Evolutionary conservation across 1,140 invertebrate species (phyloP).

Genomic region (Rhopalosiphum maidis): DNA sequence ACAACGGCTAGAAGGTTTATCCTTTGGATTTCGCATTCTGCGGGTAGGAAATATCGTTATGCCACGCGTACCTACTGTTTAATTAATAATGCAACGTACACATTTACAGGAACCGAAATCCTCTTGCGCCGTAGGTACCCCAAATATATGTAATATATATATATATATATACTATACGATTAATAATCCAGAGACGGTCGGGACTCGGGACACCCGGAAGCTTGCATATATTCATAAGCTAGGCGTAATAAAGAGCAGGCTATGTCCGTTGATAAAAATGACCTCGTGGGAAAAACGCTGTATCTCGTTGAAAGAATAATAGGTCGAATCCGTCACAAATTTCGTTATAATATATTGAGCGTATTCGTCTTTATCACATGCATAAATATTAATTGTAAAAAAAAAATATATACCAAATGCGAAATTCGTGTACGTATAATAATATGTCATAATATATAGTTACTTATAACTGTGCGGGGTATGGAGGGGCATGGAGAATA

Average conservation of each 20-base stretch:
- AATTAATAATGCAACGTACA: constrained; percentile 52
- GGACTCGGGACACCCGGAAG: not conserved
- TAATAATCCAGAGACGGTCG: constrained; percentile 32
- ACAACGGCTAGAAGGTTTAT: constrained; percentile 14
- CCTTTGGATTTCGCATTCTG: constrained; percentile 20
- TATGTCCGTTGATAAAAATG: constrained; percentile 9
- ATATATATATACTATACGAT: not conserved
- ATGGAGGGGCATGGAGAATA: not conserved
- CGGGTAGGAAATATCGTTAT: constrained; percentile 9
- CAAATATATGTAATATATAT: constrained; percentile 23
- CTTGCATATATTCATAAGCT: constrained; percentile 33
- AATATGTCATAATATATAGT: not conserved
- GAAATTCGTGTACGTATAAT: not conserved
- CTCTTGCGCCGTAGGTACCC: not conserved
- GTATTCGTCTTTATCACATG: not conserved
- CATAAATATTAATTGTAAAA: constrained; percentile 13
- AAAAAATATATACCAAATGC: not conserved
- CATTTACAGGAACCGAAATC: constrained; percentile 38
- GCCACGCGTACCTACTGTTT: constrained; percentile 2
- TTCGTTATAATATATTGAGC: not conserved
- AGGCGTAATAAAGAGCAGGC: not conserved
- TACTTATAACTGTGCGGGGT: not conserved
- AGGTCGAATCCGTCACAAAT: not conserved
- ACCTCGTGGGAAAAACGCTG: not conserved
- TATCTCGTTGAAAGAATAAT: not conserved